Conservation (phyloP, 1,140 invertebrate genomes). For the Bombus fervidus region DNA sequence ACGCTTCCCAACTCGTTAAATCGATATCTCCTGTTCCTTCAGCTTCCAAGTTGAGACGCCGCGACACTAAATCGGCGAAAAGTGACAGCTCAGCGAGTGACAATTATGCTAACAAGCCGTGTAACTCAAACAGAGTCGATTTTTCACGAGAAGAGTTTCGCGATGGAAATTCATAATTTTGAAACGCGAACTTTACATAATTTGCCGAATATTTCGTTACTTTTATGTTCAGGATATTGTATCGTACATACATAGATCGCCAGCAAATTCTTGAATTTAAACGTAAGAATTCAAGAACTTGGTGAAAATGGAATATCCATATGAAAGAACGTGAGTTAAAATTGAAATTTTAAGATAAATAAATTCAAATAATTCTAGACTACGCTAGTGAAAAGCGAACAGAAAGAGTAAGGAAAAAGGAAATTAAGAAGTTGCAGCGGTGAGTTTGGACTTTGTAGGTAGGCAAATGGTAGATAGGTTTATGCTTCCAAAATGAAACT, state of each 20-base stretch:
- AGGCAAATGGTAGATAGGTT: background rate
- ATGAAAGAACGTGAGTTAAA: no score
- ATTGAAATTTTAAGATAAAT: no score
- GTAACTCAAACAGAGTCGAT: background rate
- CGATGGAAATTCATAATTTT: background rate
- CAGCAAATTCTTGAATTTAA: no score
- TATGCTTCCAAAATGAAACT: background rate
- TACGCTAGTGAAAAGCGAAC: background rate
- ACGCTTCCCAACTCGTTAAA: slow-evolving; percentile 18
- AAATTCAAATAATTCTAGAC: no score
- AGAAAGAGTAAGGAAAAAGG: background rate
- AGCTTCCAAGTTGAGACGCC: background rate
- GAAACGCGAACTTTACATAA: background rate
- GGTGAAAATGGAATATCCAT: no score
- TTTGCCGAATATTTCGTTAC: background rate
- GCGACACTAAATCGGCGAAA: background rate
- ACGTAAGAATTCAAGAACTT: no score
- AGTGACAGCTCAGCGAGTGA: background rate
- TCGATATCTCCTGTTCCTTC: slow-evolving; percentile 21
- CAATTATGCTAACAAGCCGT: slow-evolving; percentile 19
- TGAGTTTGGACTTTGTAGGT: background rate
- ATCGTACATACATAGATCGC: no score
- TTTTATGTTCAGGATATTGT: background rate
- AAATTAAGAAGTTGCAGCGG: background rate
- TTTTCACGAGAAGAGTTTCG: background rate